These are phyloP conservation scores for Callaeas wilsoni DNA, from an alignment of 2,113 vertebrate genomes.

Conservation along the genomic window DNA sequence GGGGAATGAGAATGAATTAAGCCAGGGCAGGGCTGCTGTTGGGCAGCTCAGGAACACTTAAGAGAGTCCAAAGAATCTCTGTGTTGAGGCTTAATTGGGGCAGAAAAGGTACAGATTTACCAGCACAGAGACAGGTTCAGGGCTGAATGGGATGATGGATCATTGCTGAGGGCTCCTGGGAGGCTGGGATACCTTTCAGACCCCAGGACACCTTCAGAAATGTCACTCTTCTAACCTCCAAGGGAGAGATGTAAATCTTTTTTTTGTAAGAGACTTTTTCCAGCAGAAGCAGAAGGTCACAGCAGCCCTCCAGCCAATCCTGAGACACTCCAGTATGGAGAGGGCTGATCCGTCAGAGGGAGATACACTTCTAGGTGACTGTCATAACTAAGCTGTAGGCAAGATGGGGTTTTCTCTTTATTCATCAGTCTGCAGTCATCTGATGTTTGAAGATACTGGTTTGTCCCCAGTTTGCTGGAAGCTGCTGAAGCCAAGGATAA, in stretches of 20 bases:
- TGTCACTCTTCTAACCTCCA: background rate
- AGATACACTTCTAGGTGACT: background rate
- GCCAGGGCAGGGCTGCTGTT: background rate
- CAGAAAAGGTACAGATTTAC: background rate
- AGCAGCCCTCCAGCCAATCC: background rate
- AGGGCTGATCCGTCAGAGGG: background rate
- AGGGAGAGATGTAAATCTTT: background rate
- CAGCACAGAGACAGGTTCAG: background rate
- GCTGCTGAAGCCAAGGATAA: conserved; percentile 34
- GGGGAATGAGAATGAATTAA: background rate
- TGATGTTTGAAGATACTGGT: background rate
- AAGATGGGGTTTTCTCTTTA: background rate
- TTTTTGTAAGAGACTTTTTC: background rate
- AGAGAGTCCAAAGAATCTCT: background rate
- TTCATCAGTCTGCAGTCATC: background rate
- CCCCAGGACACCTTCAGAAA: background rate
- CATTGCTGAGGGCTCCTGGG: background rate
- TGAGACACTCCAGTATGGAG: background rate
- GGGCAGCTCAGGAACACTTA: background rate
- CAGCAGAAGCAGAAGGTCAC: background rate
- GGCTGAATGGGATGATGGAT: background rate
- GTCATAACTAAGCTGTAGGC: background rate
- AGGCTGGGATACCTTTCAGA: background rate
- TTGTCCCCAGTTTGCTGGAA: conserved; percentile 4
- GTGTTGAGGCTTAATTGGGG: background rate